Base-by-base conservation (phyloP, 2,797 vertebrate species). In the Urocyon cinereoargenteus region DNA sequence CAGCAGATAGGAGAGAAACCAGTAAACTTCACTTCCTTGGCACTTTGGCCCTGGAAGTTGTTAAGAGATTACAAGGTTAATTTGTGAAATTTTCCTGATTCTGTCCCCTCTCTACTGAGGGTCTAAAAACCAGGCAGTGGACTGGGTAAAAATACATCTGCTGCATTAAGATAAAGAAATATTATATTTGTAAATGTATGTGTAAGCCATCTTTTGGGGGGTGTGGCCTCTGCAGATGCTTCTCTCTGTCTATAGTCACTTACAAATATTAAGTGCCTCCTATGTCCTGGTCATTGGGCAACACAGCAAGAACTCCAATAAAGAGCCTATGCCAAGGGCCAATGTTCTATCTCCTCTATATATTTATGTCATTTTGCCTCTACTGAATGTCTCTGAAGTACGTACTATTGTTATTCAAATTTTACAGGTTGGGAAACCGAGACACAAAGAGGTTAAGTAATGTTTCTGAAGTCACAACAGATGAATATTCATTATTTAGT, bases 401-500 rank as follows among this genome's bases (percentile, higher is more conserved):
- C 15, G 31, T 0, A 40, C n/a, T 49, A 31, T 14, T 57, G 8
- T 57, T 86, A 57, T 40, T 16, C 31, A 78, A 62, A 62, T 40
- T 61, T 75, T 64, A 66, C 11, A 94, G 31, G 26, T 82, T 82
- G 88, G 49, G 40, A 93, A 81, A 93, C 55, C 8, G 51, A 94
- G 72, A 53, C 87, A 89, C 59, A 93, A 92, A 90, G 28, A 94
- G 24, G 31, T 55, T 57, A 62, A 91, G 22, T 64, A 78, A 86
- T 21, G 90, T 70, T 79, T 40, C 40, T 36, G 10, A 84, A 93
- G 53, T 82, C 75, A 85, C 49, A 88, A 88, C 22, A 72, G 45
- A 79, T 77, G 91, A 81, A 83, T 92, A 90, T 61, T 85, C 89
- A 86, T 61, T 49, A 45, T 21, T 36, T 83, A 68, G 28, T 49